These are phyloP conservation scores for Xanthorhoe designata DNA, from an alignment of 2,888 invertebrate species.

Conservation along the genomic window DNA sequence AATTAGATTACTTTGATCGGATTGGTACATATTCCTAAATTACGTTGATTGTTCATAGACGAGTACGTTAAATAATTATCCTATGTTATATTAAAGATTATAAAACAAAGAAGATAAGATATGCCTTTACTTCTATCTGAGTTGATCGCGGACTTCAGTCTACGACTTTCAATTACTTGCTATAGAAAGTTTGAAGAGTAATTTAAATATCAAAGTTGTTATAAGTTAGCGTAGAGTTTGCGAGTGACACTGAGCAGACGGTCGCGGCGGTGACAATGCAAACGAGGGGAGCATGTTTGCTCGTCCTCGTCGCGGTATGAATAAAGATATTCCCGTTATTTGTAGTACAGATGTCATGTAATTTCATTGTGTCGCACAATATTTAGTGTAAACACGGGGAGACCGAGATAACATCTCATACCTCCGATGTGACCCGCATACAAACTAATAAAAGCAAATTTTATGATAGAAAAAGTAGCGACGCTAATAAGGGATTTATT, in stretches of 20 bases:
- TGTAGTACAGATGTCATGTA: constrained; percentile 86
- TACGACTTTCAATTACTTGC: not conserved
- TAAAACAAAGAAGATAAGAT: no score
- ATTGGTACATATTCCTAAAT: constrained; percentile 4
- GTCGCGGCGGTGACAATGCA: constrained; percentile 67
- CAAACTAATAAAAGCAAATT: constrained; percentile 71
- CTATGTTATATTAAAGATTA: no score
- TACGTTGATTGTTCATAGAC: not conserved
- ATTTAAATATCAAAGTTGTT: constrained; percentile 45
- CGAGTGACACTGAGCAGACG: constrained; percentile 78
- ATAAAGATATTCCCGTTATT: constrained; percentile 86
- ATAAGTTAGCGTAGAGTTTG: constrained; percentile 45
- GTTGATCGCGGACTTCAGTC: not conserved
- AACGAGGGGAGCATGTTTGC: constrained; percentile 78
- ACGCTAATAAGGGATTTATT: constrained; percentile 78
- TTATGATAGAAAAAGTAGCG: constrained; percentile 67
- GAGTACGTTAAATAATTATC: not conserved
- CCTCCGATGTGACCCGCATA: constrained; percentile 69
- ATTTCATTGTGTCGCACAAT: constrained; percentile 84
- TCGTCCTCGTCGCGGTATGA: constrained; percentile 72
- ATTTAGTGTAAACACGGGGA: constrained; percentile 84
- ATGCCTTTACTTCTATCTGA: no score
- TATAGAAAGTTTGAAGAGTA: not conserved
- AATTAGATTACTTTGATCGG: constrained; percentile 15
- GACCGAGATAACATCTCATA: constrained; percentile 80